Evolutionary conservation across 2,113 vertebrate species (phyloP).

Genomic region (Neogobius melanostomus): DNA sequence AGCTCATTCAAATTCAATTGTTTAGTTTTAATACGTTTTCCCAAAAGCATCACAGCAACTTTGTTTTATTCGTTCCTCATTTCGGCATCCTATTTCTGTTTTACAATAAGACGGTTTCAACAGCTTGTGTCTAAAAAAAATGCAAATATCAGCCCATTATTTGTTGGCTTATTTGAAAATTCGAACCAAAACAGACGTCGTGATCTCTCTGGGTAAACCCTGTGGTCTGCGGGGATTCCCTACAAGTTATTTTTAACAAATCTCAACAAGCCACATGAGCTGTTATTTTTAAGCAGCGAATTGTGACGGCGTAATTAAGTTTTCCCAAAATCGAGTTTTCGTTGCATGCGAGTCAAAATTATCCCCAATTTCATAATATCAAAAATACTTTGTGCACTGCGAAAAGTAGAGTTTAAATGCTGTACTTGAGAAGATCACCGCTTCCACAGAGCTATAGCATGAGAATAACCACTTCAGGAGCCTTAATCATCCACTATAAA

Average conservation of each 20-base stretch:
- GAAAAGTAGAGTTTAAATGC: too few relatives aligned
- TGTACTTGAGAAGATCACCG: too few relatives aligned
- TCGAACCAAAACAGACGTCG: neutral
- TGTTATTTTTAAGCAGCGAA: neutral
- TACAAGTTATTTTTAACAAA: neutral
- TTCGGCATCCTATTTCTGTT: too few relatives aligned
- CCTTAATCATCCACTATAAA: neutral
- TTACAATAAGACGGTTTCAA: too few relatives aligned
- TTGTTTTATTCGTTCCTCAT: too few relatives aligned
- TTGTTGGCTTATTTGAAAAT: neutral
- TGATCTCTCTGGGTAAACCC: neutral
- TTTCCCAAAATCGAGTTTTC: neutral
- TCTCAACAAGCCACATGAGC: neutral
- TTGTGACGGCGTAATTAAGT: neutral
- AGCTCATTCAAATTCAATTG: too few relatives aligned
- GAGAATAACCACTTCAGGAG: neutral
- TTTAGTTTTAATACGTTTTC: too few relatives aligned
- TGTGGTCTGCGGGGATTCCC: neutral
- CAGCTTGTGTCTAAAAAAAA: too few relatives aligned
- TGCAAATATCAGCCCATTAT: too few relatives aligned
- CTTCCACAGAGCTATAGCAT: neutral
- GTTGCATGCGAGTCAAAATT: neutral
- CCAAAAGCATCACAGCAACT: too few relatives aligned
- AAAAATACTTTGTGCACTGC: too few relatives aligned
- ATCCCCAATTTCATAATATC: neutral